Percentiles rank a stretch among this genome's conserved stretches.
These are phyloP conservation scores for Drosophila percnosoma DNA, from an alignment of 2,888 invertebrate genomes.

Conservation along the genomic window DNA sequence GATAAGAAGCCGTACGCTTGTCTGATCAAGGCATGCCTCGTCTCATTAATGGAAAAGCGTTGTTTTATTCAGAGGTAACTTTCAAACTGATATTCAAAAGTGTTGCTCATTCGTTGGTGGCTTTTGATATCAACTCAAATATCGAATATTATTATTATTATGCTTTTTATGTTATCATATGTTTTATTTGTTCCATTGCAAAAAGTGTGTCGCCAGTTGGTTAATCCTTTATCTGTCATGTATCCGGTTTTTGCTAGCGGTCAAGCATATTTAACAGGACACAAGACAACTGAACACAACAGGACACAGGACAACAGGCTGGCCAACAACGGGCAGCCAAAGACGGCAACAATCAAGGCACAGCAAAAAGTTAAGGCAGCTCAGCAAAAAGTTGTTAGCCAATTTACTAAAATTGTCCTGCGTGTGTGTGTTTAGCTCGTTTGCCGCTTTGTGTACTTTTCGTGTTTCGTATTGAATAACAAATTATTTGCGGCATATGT, in stretches of 20 bases:
- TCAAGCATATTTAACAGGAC: slow-evolving; percentile 64
- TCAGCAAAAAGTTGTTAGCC: slow-evolving; percentile 73
- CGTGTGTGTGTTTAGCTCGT: slow-evolving; percentile 54
- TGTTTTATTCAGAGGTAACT: no score
- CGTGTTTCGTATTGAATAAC: slow-evolving; percentile 77
- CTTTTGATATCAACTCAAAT: neutral
- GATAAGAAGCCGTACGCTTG: no score
- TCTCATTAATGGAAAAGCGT: no score
- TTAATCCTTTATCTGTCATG: slow-evolving; percentile 21
- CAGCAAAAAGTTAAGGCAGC: slow-evolving; percentile 35
- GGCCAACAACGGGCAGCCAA: slow-evolving; percentile 36
- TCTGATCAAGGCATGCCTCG: no score
- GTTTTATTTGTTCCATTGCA: neutral
- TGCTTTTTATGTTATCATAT: neutral
- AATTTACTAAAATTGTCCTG: slow-evolving; percentile 70
- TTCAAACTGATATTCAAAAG: no score
- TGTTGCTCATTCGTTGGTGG: no score
- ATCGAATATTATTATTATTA: neutral
- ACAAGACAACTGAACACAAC: slow-evolving; percentile 8
- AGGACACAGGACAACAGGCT: slow-evolving; percentile 37
- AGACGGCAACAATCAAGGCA: slow-evolving; percentile 32
- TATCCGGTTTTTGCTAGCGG: slow-evolving; percentile 38
- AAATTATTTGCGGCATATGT: slow-evolving; percentile 76
- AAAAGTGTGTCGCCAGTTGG: slow-evolving; percentile 8
- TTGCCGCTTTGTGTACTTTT: slow-evolving; percentile 74